Evolutionary conservation across 2,888 invertebrate genomes (phyloP).

Genomic region (Andrena bicolor): DNA sequence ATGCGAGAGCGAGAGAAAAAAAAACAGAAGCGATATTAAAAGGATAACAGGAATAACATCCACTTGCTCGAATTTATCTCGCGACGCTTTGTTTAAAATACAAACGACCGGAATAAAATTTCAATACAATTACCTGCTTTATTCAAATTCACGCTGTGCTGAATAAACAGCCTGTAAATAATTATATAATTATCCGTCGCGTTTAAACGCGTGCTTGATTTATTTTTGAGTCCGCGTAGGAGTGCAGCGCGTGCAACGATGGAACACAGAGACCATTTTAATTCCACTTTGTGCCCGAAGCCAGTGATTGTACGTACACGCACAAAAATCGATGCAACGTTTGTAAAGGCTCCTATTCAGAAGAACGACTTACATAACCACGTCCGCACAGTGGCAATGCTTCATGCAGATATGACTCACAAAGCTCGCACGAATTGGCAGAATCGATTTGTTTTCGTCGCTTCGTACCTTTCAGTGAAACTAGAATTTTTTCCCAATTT

Average conservation of each 20-base stretch:
- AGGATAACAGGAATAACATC: background rate
- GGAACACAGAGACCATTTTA: constrained; percentile 24
- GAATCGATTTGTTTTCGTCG: constrained; percentile 55
- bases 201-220: constrained; percentile 5
- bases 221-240: background rate
- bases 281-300: constrained; percentile 35
- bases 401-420: constrained; percentile 45
- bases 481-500: background rate
- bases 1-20: background rate
- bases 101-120: constrained; percentile 3
- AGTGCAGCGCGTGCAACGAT: background rate
- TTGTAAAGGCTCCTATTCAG: constrained; percentile 57
- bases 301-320: constrained; percentile 22
- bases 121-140: constrained; percentile 19
- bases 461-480: constrained; percentile 26
- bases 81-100: background rate
- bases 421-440: constrained; percentile 37
- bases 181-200: background rate
- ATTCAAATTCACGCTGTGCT: constrained; percentile 11
- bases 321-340: constrained; percentile 57
- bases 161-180: constrained; percentile 9
- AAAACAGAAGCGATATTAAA: background rate
- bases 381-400: constrained; percentile 29
- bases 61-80: background rate
- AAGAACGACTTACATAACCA: constrained; percentile 57